A percentile compares a stretch with the other conserved stretches of the same genome.
These are phyloP conservation scores for Electrona antarctica DNA, from an alignment of 2,113 vertebrate genomes.

Conservation along the genomic window DNA sequence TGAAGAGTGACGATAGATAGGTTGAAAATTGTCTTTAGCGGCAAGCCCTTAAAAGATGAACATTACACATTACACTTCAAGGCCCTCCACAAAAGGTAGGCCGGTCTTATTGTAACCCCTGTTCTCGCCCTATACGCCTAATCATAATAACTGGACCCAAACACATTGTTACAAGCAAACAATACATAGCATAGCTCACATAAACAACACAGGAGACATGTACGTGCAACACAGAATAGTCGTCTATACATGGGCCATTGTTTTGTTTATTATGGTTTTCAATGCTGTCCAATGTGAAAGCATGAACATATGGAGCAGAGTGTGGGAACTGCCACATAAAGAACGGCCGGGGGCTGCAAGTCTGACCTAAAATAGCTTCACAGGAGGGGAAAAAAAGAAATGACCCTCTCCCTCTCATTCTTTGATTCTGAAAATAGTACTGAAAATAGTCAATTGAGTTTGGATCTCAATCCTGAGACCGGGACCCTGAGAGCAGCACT, in stretches of 20 bases:
- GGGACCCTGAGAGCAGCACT: conserved; percentile 65
- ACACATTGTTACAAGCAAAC: conserved; percentile 4
- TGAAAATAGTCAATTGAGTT: conserved; percentile 66
- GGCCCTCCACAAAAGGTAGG: too few species aligned
- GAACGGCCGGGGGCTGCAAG: conserved; percentile 30
- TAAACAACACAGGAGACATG: conserved; percentile 7
- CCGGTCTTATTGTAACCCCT: too few species aligned
- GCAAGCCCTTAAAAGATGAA: too few species aligned
- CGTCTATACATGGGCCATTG: conserved; percentile 31
- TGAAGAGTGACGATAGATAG: too few species aligned
- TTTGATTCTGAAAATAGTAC: conserved; percentile 72
- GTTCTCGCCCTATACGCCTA: not conserved
- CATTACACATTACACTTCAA: too few species aligned
- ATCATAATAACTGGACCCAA: not conserved
- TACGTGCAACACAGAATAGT: not conserved
- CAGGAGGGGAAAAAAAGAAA: conserved; percentile 40
- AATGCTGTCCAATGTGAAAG: conserved; percentile 31
- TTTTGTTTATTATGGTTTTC: conserved; percentile 54
- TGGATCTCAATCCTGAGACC: conserved; percentile 61
- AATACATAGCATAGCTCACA: conserved; percentile 2
- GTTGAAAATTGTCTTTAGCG: too few species aligned
- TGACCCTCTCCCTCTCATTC: conserved; percentile 65
- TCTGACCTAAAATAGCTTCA: conserved; percentile 71
- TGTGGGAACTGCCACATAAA: conserved; percentile 74
- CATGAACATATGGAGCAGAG: conserved; percentile 53